These are phyloP conservation scores for Ectemnius cavifrons DNA, from an alignment of 2,888 invertebrate genomes.

Conservation along the genomic window DNA sequence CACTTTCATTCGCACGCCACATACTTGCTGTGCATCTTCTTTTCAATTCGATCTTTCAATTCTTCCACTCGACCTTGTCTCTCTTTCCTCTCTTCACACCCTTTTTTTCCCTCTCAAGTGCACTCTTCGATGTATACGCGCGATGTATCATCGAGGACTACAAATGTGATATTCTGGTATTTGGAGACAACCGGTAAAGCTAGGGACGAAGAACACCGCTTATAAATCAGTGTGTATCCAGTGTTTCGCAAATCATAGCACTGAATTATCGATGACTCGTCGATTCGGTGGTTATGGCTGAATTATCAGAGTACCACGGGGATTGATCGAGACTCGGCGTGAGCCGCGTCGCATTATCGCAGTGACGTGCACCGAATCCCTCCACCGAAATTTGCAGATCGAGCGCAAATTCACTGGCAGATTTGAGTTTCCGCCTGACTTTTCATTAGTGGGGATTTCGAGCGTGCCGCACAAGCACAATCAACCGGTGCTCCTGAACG, in stretches of 20 bases:
- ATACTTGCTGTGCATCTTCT: slow-evolving; percentile 1
- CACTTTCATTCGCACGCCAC: slow-evolving; percentile 1
- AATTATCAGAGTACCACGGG: slow-evolving; percentile 40
- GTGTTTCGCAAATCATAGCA: slow-evolving; percentile 47
- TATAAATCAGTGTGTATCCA: slow-evolving; percentile 45
- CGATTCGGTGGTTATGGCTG: slow-evolving; percentile 41
- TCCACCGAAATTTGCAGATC: background rate
- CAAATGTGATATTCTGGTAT: no score
- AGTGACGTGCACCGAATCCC: background rate
- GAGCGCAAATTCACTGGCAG: background rate
- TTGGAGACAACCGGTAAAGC: no score
- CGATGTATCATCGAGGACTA: no score
- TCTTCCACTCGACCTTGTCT: no score
- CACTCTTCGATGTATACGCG: no score
- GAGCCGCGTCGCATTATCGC: slow-evolving; percentile 29
- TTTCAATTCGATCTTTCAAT: background rate
- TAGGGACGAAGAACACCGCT: slow-evolving; percentile 38
- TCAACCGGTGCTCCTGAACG: no score
- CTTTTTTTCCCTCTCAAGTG: no score
- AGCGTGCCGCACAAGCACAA: background rate
- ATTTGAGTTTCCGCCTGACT: slow-evolving; percentile 9
- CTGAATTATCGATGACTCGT: slow-evolving; percentile 57
- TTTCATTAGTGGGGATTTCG: background rate
- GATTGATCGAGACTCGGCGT: slow-evolving; percentile 33
- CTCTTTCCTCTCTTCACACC: no score